Evolutionary conservation across 2,113 vertebrate species (phyloP), one percentile per base, ranked within the genome.

Genomic region (Pontoporia blainvillei): DNA sequence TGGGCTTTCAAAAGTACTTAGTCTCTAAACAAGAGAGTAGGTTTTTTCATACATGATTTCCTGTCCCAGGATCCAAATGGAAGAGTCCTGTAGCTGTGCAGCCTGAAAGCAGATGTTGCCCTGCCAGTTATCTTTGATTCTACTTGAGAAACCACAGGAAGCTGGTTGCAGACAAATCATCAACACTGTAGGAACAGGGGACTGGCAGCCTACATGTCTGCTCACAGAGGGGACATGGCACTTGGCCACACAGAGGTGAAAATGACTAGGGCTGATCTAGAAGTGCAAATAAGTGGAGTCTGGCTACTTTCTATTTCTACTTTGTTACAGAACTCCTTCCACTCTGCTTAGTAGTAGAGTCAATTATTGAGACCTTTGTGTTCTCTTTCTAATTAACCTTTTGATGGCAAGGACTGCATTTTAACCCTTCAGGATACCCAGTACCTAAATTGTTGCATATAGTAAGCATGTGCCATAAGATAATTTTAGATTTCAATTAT

Each of bases 101-200:
- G 97, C 88, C 98, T 96, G 84, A 96, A 41, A 98, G 90, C 98
- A 98, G 98, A 95, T 98, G 98, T 97, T 98, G 95, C 96, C 98
- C 98, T 98, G 98, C 97, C 96, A 98, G 98, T 97, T 98, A 97
- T 97, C 98, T 98, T 95, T 98, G 98, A 97, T 98, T 98, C 96
- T 95, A 82, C 95, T 98, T 91, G 69, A 90, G 64, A 95, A 98
- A 86, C 96, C 93, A 87, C 79, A 92, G 98, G 98, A 98, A 98
- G 95, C 98, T 98, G 91, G 91, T 97, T 98, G 98, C 96, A 97
- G 98, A 98, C 96, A 98, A 98, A 95, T 97, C 98, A 93, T 96
- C 97, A 96, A 91, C 97, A 82, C 67, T 95, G 94, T 97, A 96
- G 96, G 97, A 96, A 97, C 93, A 98, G 76, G 89, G 90, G 92